A percentile compares a stretch with the other conserved stretches of the same genome.
Conservation (phyloP, 2,113 vertebrate species). For the Laterallus jamaicensis region DNA sequence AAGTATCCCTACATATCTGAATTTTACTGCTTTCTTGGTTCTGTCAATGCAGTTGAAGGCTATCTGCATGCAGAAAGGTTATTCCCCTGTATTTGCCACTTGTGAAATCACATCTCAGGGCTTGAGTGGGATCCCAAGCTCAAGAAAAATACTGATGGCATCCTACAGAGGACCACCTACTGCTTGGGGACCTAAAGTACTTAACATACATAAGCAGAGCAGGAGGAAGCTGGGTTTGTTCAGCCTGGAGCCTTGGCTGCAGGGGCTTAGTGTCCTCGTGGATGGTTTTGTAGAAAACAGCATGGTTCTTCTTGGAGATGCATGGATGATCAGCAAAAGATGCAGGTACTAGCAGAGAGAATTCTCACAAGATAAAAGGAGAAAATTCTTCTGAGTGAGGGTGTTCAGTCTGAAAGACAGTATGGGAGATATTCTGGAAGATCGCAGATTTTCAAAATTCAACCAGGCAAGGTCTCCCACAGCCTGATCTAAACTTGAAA, state of each 20-base stretch:
- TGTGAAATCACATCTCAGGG: background rate
- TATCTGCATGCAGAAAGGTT: background rate
- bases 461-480: background rate
- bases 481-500: background rate
- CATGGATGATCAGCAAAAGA: background rate
- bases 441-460: background rate
- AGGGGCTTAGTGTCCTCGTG: accelerated
- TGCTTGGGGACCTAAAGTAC: background rate
- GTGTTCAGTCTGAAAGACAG: background rate
- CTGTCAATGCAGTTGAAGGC: background rate
- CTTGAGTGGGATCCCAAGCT: background rate
- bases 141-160: background rate
- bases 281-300: background rate
- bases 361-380: background rate
- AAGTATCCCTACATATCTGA: background rate
- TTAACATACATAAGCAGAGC: background rate
- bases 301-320: background rate
- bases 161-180: background rate
- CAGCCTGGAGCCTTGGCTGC: background rate
- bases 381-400: background rate
- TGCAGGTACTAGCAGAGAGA: background rate
- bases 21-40: background rate
- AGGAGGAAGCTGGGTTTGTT: accelerated
- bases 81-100: background rate
- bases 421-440: background rate